Percentiles rank a stretch among this genome's conserved stretches.
Conservation (phyloP, 2,888 invertebrate species). For the Pollenia labialis region DNA sequence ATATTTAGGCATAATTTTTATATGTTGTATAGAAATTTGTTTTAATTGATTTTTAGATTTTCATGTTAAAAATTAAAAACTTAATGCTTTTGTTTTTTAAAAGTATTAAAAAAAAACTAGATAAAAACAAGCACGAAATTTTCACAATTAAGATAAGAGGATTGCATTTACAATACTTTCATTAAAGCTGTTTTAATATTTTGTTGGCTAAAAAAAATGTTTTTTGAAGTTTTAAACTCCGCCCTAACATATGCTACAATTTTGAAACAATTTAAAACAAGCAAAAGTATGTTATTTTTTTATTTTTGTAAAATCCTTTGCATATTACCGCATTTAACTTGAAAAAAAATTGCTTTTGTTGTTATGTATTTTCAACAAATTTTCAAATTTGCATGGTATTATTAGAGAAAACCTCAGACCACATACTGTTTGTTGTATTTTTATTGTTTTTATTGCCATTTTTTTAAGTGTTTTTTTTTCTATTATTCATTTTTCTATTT, state of each 20-base stretch:
- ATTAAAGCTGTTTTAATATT: no score
- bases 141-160: no score
- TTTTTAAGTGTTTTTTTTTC: background rate
- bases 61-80: background rate
- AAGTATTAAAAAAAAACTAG: background rate
- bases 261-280: background rate
- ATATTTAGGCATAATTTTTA: background rate
- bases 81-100: background rate
- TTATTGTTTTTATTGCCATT: background rate
- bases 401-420: slow-evolving; percentile 42
- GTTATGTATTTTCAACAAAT: background rate
- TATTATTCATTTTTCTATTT: slow-evolving; percentile 32
- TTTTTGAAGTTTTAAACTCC: background rate
- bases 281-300: background rate
- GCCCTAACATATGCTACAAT: slow-evolving; percentile 1
- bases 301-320: background rate
- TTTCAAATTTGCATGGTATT: slow-evolving; percentile 1
- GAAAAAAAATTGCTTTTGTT: background rate
- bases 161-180: no score
- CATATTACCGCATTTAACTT: background rate
- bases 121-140: no score
- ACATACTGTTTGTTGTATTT: slow-evolving; percentile 22
- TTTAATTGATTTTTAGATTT: slow-evolving; percentile 8
- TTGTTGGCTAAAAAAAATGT: background rate
- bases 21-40: background rate